Evolutionary conservation across 2,888 invertebrate species (phyloP), one percentile per base, ranked within the genome.

Genomic region (Drosophila vallismaia): DNA sequence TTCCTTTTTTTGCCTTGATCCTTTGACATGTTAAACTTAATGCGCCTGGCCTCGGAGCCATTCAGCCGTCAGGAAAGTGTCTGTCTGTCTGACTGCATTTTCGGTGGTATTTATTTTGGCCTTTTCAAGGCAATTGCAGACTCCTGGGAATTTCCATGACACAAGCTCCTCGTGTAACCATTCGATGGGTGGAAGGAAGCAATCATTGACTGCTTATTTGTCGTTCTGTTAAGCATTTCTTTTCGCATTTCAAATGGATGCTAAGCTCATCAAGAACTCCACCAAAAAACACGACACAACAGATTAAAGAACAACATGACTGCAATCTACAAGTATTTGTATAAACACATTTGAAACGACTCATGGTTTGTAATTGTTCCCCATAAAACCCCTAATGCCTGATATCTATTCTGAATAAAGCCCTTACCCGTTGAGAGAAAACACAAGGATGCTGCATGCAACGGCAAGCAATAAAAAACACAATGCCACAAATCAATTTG

Each of bases 21-120:
- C 88, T 88, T 87, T 84, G 84, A 84, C 88, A 87, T 87, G 85
- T 75, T 81, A 81, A 88, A 78, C 88, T 88, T 88, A 84, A 88
- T 87, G 88, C 82, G 81, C 72, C 69, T 68, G 51, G 57, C 70
- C 26, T 66, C 71, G 49, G 36, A 55, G 31, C 48, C 51, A 28
- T 48, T 33, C 10, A 33, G 36, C 36, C 57, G 54, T 54, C 57
- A 57, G 45, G 55, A 46, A 59, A 53, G 44, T 62, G 48, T 67
- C 69, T 67, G 79, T 68, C 40, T 80, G 69, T 81, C 66, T 71
- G 71, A 55, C 69, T 84, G 73, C 69, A 81, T 75, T 79, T 62
- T 53, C 64, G 55, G 63, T 77, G 56, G 81, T 74, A 75, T 62
- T 68, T 69, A 54, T 64, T 69, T 66, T 62, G n/a, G 49, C 67